Conservation (phyloP, 2,797 vertebrate species). For the Pseudochirops corinnae region DNA sequence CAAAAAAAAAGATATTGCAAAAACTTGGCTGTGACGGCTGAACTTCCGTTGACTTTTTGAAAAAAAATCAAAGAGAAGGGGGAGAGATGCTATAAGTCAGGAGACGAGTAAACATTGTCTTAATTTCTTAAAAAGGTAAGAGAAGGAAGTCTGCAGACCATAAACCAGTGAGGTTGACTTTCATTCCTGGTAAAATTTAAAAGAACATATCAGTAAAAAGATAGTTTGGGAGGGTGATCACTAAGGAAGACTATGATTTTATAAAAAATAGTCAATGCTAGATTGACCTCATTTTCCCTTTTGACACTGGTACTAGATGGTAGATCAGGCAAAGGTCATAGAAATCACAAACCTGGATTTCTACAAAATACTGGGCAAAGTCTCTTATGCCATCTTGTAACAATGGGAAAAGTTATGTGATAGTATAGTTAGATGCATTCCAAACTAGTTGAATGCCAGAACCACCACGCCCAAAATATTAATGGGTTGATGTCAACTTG, state of each 20-base stretch:
- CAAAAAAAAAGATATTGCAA: too few species aligned
- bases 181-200: too few species aligned
- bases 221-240: not conserved
- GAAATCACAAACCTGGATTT: not conserved
- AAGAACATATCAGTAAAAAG: too few species aligned
- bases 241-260: not conserved
- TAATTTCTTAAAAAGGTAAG: too few species aligned
- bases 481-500: not conserved
- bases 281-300: not conserved
- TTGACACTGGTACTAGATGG: not conserved
- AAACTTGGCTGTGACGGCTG: too few species aligned
- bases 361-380: not conserved
- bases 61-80: too few species aligned
- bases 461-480: not conserved
- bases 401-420: not conserved
- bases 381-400: not conserved
- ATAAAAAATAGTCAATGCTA: not conserved
- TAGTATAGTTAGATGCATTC: not conserved
- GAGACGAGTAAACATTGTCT: too few species aligned
- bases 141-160: too few species aligned
- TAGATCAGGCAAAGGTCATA: not conserved
- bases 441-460: not conserved
- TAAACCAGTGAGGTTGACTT: too few species aligned
- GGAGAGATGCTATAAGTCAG: too few species aligned
- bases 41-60: too few species aligned